Conservation (phyloP, 2,888 invertebrate species). For the Drosophila aldrichi region DNA sequence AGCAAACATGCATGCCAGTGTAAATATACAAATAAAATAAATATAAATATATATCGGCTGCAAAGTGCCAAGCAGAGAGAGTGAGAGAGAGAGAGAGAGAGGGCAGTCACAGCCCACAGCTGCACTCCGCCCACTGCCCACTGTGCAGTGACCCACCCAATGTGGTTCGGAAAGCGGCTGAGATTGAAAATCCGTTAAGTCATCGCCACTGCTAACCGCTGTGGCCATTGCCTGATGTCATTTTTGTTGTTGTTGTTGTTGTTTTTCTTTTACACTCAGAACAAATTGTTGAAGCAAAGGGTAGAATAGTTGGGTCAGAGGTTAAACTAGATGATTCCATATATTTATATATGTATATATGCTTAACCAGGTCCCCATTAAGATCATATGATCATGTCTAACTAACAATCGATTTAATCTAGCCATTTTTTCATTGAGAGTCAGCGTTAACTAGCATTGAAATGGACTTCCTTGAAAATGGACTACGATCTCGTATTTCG, state of each 20-base stretch:
- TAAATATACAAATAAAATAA: slow-evolving; percentile 79
- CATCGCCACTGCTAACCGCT: slow-evolving; percentile 79
- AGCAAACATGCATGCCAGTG: slow-evolving; percentile 68
- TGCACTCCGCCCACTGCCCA: slow-evolving; percentile 4
- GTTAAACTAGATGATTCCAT: neutral
- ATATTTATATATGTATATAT: neutral
- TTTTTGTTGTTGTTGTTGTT: neutral
- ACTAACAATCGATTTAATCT: too few species aligned
- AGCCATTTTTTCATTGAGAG: too few species aligned
- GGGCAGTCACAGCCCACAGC: slow-evolving; percentile 32
- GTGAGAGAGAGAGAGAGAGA: neutral
- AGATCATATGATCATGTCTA: too few species aligned
- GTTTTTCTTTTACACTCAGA: neutral
- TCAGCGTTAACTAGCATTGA: too few species aligned
- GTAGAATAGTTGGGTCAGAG: neutral
- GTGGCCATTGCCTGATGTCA: slow-evolving; percentile 60
- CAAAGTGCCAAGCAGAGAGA: slow-evolving; percentile 64
- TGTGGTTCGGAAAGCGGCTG: slow-evolving; percentile 49
- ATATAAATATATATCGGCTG: slow-evolving; percentile 81
- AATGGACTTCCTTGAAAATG: too few species aligned
- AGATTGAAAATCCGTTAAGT: slow-evolving; percentile 82
- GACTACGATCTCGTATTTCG: too few species aligned
- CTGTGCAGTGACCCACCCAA: slow-evolving; percentile 18
- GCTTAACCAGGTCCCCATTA: too few species aligned
- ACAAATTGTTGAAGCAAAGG: neutral